Percentiles rank a stretch among this genome's conserved stretches.
Conservation (phyloP, 2,113 vertebrate species). For the Colossoma macropomum region DNA sequence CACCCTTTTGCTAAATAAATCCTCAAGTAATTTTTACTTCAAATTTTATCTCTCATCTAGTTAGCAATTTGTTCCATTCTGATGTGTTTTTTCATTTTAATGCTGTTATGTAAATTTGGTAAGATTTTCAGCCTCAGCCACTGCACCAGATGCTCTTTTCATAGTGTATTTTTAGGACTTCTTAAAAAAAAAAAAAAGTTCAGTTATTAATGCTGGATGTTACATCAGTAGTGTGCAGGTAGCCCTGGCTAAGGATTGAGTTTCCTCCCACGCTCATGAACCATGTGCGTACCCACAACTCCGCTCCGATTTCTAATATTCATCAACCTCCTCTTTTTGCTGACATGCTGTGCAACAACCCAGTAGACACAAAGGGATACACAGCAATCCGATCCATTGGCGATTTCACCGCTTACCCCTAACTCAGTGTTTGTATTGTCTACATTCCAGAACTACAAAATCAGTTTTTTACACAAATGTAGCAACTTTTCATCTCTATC, state of each 20-base stretch:
- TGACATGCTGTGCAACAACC: neutral
- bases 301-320: slow-evolving; percentile 24
- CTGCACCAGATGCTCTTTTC: too few relatives aligned
- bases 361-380: neutral
- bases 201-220: neutral
- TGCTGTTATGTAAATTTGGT: too few relatives aligned
- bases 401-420: slow-evolving; percentile 5
- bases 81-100: too few relatives aligned
- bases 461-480: neutral
- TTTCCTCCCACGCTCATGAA: neutral
- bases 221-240: slow-evolving; percentile 9
- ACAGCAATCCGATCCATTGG: neutral
- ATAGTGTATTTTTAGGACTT: neutral
- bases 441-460: slow-evolving; percentile 14
- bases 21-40: too few relatives aligned
- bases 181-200: neutral
- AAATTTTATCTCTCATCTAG: too few relatives aligned
- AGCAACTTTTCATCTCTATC: slow-evolving; percentile 24
- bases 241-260: neutral
- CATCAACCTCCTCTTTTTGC: slow-evolving; percentile 12
- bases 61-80: too few relatives aligned
- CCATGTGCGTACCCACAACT: neutral
- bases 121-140: too few relatives aligned
- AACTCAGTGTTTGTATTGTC: slow-evolving; percentile 4
- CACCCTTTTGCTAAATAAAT: slow-evolving; percentile 21